Conservation (phyloP, 2,797 vertebrate species). For the Momotus momota region DNA sequence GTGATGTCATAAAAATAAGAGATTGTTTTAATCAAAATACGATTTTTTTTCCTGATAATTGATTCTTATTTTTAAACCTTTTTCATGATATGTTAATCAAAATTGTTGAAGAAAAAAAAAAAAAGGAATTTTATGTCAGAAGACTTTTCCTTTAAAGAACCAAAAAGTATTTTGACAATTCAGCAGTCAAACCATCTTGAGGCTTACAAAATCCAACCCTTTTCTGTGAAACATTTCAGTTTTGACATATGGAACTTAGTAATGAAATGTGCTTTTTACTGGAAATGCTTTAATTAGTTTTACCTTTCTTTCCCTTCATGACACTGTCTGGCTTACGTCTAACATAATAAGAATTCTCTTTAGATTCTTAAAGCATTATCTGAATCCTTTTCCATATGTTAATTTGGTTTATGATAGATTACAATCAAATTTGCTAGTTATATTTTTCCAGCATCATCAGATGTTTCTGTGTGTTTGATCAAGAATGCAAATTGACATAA, state of each 20-base stretch:
- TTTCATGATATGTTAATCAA: neutral
- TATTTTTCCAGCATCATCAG: neutral
- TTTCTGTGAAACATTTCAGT: neutral
- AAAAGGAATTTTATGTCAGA: neutral
- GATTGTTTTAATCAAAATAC: neutral
- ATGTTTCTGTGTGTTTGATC: neutral
- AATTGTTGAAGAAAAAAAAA: neutral
- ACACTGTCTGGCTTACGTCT: neutral
- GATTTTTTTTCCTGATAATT: neutral
- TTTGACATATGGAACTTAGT: neutral
- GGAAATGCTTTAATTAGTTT: conserved; percentile 22
- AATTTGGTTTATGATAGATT: neutral
- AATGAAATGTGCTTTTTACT: conserved; percentile 1
- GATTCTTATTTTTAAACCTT: neutral
- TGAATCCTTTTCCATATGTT: neutral
- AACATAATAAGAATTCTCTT: neutral
- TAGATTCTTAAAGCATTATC: neutral
- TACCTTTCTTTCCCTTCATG: neutral
- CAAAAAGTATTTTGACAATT: neutral
- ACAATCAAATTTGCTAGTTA: conserved; percentile 31
- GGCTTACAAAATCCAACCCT: neutral
- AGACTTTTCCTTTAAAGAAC: neutral
- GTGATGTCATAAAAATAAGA: neutral
- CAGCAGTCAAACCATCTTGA: neutral
- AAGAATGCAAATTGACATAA: neutral